Evolutionary conservation across 2,888 invertebrate species (phyloP), one percentile per base, ranked within the genome.

Genomic region (Biston stratarius): DNA sequence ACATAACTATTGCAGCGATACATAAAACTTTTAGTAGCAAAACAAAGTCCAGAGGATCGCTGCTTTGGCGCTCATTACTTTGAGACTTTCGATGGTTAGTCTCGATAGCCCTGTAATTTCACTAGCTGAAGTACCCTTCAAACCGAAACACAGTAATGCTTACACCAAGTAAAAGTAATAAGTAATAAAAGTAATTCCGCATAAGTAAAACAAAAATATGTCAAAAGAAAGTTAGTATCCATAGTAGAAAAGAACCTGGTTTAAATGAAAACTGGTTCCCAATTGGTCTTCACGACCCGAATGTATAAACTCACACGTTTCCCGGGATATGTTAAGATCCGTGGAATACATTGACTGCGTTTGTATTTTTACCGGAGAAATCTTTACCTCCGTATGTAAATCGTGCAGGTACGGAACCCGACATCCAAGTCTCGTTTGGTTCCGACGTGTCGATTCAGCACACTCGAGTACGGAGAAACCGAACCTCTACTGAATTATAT

Each of bases 361-460:
- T 59, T 59, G 49, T 59, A 49, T 49, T 59, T 49, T 9, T 34
- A n/a, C 15, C n/a, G 14, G 36, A 47, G 34, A 59, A 59, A 51
- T 59, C 59, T 59, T 48, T 49, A 40, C 59, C 48, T 49, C 40
- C 24, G 12, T 49, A 59, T 59, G 49, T 49, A 59, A 59, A 49
- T 58, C 38, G 38, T 15, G 11, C 56, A 33, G n/a, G 38, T 38
- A 36, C 36, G 58, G 38, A 24, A 47, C 47, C 38, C 47, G 58
- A 48, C 38, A 47, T 58, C 36, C 58, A 36, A 45, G 10, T 45
- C 57, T 45, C 57, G 14, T 45, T 57, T 45, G 57, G 45, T 36
- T 1, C 14, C 44, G 45, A 57, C 57, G 57, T 36, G 57, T 57
- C 57, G 57, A 57, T 57, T 57, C 57, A 57, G 57, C 57, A 45